phyloP scores from a whole-genome alignment of 2,888 invertebrate species.

The Macrosiphum euphorbiae region DNA sequence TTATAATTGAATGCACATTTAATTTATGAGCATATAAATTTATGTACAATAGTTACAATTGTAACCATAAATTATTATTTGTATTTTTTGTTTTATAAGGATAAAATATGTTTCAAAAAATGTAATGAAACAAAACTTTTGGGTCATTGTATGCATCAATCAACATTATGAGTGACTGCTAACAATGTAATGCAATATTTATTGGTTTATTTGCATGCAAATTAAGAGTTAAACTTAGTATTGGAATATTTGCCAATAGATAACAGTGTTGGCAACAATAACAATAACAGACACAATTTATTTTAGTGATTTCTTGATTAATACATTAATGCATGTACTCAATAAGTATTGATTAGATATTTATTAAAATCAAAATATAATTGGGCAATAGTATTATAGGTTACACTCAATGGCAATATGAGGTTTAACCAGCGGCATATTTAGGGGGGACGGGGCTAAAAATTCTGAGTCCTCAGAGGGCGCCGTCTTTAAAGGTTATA shows the following conservation, averaged over 20 bases:
- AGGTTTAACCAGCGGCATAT: too few relatives aligned
- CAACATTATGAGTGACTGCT: background rate
- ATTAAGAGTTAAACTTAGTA: background rate
- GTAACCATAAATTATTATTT: background rate
- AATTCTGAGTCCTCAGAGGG: too few relatives aligned
- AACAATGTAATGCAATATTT: background rate
- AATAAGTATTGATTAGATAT: too few relatives aligned
- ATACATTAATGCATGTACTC: too few relatives aligned
- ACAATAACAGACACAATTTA: background rate
- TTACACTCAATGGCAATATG: too few relatives aligned
- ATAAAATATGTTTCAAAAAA: background rate
- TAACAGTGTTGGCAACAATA: background rate
- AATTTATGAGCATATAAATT: background rate
- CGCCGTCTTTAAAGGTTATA: too few relatives aligned
- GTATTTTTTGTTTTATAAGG: background rate
- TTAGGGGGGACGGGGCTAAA: too few relatives aligned
- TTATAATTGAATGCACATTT: background rate
- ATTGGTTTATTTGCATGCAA: background rate
- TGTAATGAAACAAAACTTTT: background rate
- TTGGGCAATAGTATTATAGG: too few relatives aligned
- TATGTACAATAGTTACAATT: background rate
- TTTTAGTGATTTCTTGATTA: background rate
- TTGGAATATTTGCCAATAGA: background rate
- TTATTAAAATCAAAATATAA: too few relatives aligned
- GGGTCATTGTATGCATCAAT: background rate